A percentile compares a stretch with the other conserved stretches of the same genome.
Conservation (phyloP, 1,140 invertebrate genomes). For the Oryctes rhinoceros region DNA sequence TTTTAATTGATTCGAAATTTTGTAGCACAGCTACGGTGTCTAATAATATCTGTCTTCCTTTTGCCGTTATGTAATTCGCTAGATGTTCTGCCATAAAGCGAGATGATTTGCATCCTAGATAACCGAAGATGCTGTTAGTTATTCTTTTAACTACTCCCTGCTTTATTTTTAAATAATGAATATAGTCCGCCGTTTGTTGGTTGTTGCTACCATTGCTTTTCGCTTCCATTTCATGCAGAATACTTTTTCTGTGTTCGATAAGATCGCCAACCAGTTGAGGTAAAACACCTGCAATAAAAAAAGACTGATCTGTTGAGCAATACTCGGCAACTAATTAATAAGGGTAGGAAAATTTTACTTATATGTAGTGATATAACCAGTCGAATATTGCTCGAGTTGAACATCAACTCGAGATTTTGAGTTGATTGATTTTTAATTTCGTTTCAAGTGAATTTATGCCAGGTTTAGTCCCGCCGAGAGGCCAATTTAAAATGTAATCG, state of each 20-base stretch:
- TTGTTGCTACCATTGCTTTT: not conserved
- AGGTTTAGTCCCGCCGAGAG: no score
- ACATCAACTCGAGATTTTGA: no score
- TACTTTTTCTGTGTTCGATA: constrained; percentile 30
- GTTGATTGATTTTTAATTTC: no score
- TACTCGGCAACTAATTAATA: not conserved
- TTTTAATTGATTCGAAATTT: constrained; percentile 5
- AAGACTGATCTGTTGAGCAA: not conserved
- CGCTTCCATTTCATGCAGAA: constrained; percentile 32
- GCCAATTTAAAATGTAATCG: no score
- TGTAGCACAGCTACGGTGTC: not conserved
- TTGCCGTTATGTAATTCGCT: constrained; percentile 21
- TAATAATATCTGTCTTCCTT: constrained; percentile 38
- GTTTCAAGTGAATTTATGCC: no score
- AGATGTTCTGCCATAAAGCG: constrained; percentile 27
- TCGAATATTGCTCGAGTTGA: no score
- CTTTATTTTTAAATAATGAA: constrained; percentile 22
- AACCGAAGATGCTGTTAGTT: constrained; percentile 41
- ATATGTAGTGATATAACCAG: no score
- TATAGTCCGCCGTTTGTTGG: not conserved
- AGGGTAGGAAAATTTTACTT: no score
- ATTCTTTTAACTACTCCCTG: constrained; percentile 35
- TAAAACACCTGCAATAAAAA: constrained; percentile 26
- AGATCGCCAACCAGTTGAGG: constrained; percentile 30
- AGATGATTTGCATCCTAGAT: constrained; percentile 12